A percentile compares a stretch with the other conserved stretches of the same genome.
Evolutionary conservation across 2,797 vertebrate species (phyloP).

Genomic region (Pitangus sulphuratus): DNA sequence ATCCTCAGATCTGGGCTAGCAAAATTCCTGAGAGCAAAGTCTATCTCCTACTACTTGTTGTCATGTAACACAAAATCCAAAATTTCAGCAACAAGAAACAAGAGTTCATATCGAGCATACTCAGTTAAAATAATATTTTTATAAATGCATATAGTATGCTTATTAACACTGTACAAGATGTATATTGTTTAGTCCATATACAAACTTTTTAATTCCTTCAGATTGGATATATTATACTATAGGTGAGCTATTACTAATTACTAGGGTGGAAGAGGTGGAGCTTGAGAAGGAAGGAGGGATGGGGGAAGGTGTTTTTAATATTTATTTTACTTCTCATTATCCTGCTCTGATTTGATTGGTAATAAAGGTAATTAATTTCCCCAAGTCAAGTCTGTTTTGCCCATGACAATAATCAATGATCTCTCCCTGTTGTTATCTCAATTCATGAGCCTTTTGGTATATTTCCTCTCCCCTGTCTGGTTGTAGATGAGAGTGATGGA

Average conservation of each 20-base stretch:
- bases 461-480: background rate
- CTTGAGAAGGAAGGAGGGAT: background rate
- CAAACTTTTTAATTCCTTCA: background rate
- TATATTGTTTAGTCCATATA: background rate
- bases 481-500: background rate
- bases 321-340: background rate
- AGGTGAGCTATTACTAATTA: background rate
- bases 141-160: background rate
- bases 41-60: background rate
- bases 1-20: background rate
- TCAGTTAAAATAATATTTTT: background rate
- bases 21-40: background rate
- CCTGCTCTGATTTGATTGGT: background rate
- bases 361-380: background rate
- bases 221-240: background rate
- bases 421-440: background rate
- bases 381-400: background rate
- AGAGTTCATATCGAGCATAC: background rate
- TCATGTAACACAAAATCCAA: background rate
- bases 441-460: background rate
- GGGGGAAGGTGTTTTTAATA: background rate
- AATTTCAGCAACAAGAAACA: background rate
- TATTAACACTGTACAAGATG: background rate
- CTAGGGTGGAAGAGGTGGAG: background rate
- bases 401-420: fast-evolving